phyloP scores from a whole-genome alignment of 2,113 vertebrate genomes.

The Spheniscus mendiculus region DNA sequence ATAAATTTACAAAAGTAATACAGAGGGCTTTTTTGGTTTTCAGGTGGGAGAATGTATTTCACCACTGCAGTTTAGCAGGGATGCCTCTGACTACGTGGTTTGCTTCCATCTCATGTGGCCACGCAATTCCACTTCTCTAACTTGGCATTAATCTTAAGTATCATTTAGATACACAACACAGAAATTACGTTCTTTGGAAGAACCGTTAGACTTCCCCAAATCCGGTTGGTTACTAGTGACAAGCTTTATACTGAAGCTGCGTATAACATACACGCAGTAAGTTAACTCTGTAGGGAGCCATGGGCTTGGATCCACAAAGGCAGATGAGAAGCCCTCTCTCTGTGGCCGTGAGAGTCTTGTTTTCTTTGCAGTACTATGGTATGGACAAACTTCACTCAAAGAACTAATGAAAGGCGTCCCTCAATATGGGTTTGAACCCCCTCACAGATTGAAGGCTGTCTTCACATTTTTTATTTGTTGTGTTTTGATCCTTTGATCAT shows the following conservation, averaged over 20 bases:
- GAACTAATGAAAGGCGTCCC: background rate
- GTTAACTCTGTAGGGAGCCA: background rate
- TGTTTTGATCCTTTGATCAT: background rate
- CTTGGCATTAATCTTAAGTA: background rate
- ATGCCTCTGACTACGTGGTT: background rate
- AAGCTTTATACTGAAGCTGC: background rate
- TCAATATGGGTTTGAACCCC: background rate
- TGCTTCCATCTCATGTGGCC: background rate
- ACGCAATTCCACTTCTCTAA: background rate
- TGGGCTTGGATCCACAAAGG: background rate
- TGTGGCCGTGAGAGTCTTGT: fast-evolving
- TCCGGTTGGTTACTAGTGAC: background rate
- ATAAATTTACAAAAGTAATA: background rate
- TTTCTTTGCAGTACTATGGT: background rate
- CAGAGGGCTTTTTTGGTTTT: background rate
- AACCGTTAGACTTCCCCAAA: background rate
- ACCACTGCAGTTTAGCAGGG: background rate
- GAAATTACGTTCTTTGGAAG: background rate
- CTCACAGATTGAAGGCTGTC: background rate
- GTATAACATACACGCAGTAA: background rate
- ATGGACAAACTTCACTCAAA: background rate
- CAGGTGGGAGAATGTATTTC: background rate
- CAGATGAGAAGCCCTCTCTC: background rate
- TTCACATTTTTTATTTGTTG: background rate
- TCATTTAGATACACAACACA: background rate